These are phyloP conservation scores for Decapterus maruadsi DNA, from an alignment of 2,797 vertebrate species.

Conservation along the genomic window DNA sequence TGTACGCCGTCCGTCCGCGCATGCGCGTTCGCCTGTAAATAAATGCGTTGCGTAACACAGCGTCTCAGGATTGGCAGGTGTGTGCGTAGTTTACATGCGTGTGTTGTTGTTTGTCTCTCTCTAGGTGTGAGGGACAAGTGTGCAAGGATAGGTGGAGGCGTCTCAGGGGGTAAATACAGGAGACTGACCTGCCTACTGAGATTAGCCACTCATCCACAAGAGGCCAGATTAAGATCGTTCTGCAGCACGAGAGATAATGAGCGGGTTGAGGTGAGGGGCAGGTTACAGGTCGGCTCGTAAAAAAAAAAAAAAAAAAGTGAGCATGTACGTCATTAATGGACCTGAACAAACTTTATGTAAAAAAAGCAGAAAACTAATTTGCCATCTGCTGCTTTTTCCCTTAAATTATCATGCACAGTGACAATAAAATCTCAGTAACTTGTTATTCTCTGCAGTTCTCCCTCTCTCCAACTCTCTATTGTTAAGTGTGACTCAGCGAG, in stretches of 20 bases:
- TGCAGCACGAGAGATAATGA: conserved; percentile 56
- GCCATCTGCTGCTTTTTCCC: neutral
- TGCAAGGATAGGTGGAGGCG: conserved; percentile 38
- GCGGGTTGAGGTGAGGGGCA: conserved; percentile 21
- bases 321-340: neutral
- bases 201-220: conserved; percentile 64
- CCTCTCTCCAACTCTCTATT: neutral
- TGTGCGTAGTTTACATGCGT: conserved; percentile 12
- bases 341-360: conserved; percentile 15
- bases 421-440: neutral
- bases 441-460: conserved; percentile 10
- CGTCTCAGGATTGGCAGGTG: conserved; percentile 46
- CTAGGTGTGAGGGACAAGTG: conserved; percentile 42
- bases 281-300: conserved; percentile 35
- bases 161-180: conserved; percentile 61
- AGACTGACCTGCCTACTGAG: conserved; percentile 53
- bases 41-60: conserved; percentile 59
- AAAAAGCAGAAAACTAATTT: neutral
- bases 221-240: conserved; percentile 64
- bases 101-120: conserved; percentile 17
- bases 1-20: conserved; percentile 17
- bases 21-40: conserved; percentile 38
- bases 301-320: conserved; percentile 37
- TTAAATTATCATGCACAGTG: neutral
- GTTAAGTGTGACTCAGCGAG: conserved; percentile 11